phyloP scores from a whole-genome alignment of 2,797 vertebrate species.

The Rachycentron canadum region DNA sequence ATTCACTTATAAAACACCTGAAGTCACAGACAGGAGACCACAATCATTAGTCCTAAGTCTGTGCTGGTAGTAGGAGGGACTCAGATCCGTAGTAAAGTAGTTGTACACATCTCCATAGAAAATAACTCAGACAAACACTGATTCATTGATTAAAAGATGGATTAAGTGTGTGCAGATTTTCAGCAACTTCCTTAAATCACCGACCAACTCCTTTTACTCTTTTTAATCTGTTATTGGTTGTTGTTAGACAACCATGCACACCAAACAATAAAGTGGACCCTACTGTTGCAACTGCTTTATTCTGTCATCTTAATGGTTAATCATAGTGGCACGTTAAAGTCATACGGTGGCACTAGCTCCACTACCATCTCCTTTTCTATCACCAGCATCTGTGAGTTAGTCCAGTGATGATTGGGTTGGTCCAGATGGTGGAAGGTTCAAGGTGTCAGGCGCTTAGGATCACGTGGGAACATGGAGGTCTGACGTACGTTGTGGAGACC shows the following conservation, averaged over 20 bases:
- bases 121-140: constrained; percentile 57
- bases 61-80: constrained; percentile 61
- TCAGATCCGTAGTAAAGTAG: constrained; percentile 35
- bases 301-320: constrained; percentile 51
- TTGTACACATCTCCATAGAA: constrained; percentile 51
- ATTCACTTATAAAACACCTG: constrained; percentile 66
- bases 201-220: constrained; percentile 14
- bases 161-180: constrained; percentile 35
- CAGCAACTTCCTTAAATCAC: constrained; percentile 20
- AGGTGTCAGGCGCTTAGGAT: constrained; percentile 97
- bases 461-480: constrained; percentile 99
- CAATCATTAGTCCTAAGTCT: constrained; percentile 51
- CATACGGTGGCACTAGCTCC: constrained; percentile 66
- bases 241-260: constrained; percentile 46
- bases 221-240: constrained; percentile 26
- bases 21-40: constrained; percentile 53
- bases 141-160: constrained; percentile 33
- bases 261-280: constrained; percentile 58
- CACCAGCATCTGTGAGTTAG: constrained; percentile 31
- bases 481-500: constrained; percentile 97
- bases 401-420: constrained; percentile 11
- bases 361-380: constrained; percentile 29
- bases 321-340: constrained; percentile 82
- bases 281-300: constrained; percentile 41
- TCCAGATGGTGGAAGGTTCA: constrained; percentile 67